phyloP scores from a whole-genome alignment of 1,140 invertebrate species.

The Drosophila lacertosa region DNA sequence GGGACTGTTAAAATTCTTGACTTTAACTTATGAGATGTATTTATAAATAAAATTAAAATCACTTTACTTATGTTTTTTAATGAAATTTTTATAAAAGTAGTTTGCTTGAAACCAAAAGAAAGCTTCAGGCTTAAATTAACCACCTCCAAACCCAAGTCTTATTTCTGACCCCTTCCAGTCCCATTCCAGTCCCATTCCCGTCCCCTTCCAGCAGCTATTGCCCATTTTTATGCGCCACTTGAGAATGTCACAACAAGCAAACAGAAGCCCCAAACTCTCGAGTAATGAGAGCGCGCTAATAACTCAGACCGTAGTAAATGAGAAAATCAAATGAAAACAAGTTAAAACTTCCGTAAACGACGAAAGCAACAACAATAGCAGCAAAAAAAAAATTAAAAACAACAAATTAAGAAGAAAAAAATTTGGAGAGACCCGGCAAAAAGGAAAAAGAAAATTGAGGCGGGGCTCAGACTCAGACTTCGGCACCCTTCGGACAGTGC shows the following conservation, averaged over 20 bases:
- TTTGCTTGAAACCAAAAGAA: too few species aligned
- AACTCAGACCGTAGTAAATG: constrained; percentile 79
- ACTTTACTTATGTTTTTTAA: constrained; percentile 39
- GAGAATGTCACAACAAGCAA: constrained; percentile 72
- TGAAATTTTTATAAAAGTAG: too few species aligned
- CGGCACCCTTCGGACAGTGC: constrained; percentile 38
- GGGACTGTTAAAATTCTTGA: too few species aligned
- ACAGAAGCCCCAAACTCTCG: constrained; percentile 19
- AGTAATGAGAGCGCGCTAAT: constrained; percentile 64
- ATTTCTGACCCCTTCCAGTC: neutral
- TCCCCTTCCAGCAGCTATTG: neutral
- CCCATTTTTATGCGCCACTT: constrained; percentile 55
- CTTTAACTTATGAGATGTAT: too few species aligned
- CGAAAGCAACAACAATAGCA: constrained; percentile 47
- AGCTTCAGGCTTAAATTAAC: constrained; percentile 17
- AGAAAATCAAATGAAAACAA: constrained; percentile 83
- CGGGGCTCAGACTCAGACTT: neutral
- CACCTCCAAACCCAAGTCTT: neutral
- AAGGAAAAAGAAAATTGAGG: neutral
- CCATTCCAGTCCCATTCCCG: neutral
- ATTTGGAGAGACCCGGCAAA: constrained; percentile 8
- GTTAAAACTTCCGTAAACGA: constrained; percentile 64
- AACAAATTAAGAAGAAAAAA: constrained; percentile 13
- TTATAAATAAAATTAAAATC: constrained; percentile 41
- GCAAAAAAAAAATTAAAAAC: neutral